phyloP scores from a whole-genome alignment of 1,140 invertebrate species.

The Ceratina japonica region DNA sequence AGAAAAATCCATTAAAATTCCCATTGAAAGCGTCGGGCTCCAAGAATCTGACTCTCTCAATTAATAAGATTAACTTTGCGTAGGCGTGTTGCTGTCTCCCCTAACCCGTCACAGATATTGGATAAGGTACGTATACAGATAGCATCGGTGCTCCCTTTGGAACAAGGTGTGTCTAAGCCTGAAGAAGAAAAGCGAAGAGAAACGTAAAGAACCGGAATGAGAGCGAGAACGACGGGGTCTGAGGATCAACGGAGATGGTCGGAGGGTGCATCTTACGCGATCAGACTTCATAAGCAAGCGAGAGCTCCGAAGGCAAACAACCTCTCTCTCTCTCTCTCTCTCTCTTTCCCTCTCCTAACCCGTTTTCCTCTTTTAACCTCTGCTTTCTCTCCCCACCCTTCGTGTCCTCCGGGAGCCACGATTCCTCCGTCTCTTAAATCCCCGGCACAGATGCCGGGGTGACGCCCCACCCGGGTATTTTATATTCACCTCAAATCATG shows the following conservation, averaged over 20 bases:
- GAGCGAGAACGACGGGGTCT: not conserved
- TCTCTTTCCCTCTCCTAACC: not conserved
- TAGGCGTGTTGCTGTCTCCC: not conserved
- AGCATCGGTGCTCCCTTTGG: not conserved
- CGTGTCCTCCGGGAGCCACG: slow-evolving; percentile 37
- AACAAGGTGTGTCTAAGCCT: slow-evolving; percentile 31
- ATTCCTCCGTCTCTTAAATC: slow-evolving; percentile 43
- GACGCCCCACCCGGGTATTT: slow-evolving; percentile 61
- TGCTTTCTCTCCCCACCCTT: not conserved
- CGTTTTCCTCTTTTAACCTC: slow-evolving; percentile 31
- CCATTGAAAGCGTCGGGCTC: slow-evolving; percentile 4
- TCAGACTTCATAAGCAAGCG: slow-evolving; percentile 70
- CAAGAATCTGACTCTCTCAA: slow-evolving; percentile 28
- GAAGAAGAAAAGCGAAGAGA: slow-evolving; percentile 30
- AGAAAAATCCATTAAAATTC: not conserved
- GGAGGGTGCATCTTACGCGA: slow-evolving; percentile 64
- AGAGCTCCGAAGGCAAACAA: slow-evolving; percentile 61
- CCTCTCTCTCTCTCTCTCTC: slow-evolving; percentile 30
- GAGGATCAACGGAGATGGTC: not conserved
- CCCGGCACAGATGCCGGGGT: slow-evolving; percentile 61
- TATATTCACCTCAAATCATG: slow-evolving; percentile 76
- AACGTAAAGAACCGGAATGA: not conserved
- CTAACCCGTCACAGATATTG: not conserved
- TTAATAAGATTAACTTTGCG: slow-evolving; percentile 31
- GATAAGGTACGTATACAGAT: slow-evolving; percentile 12